Conservation (phyloP, 2,113 vertebrate genomes). For the Buteo buteo region DNA sequence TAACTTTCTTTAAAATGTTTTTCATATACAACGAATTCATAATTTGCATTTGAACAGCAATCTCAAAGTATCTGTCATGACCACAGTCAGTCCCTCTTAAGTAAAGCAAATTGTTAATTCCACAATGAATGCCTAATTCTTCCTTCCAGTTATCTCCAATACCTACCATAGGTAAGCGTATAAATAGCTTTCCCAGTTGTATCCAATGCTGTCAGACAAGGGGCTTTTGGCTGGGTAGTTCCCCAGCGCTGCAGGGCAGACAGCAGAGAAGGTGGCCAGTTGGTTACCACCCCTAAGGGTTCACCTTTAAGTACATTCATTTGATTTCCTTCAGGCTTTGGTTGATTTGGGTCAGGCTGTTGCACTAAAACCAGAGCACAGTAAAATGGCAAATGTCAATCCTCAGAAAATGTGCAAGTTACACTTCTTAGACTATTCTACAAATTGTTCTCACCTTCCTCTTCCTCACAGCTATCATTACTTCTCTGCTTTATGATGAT, state of each 20-base stretch:
- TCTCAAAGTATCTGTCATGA: neutral
- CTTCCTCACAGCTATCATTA: neutral
- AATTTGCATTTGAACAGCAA: neutral
- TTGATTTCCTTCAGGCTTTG: conserved; percentile 87
- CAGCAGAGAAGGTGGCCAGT: conserved; percentile 84
- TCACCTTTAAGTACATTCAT: conserved; percentile 84
- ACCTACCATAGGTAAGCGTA: conserved; percentile 91
- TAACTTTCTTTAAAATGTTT: neutral
- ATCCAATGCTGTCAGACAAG: conserved; percentile 88
- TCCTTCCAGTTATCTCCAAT: neutral
- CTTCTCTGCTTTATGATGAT: neutral
- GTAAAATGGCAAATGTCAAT: neutral
- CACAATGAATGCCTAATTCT: neutral
- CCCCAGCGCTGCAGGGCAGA: conserved; percentile 89
- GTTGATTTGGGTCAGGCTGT: conserved; percentile 92
- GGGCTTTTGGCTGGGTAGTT: conserved; percentile 86
- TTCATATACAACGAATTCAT: neutral
- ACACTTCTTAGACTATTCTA: neutral
- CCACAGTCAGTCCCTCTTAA: neutral
- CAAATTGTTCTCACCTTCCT: neutral
- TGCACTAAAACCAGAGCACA: conserved; percentile 77
- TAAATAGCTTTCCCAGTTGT: conserved; percentile 86
- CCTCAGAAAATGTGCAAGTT: neutral
- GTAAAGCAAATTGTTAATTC: neutral
- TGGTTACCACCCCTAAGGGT: conserved; percentile 72